Evolutionary conservation across 2,797 vertebrate species (phyloP).

Genomic region (Stomatorhinus walkeri): DNA sequence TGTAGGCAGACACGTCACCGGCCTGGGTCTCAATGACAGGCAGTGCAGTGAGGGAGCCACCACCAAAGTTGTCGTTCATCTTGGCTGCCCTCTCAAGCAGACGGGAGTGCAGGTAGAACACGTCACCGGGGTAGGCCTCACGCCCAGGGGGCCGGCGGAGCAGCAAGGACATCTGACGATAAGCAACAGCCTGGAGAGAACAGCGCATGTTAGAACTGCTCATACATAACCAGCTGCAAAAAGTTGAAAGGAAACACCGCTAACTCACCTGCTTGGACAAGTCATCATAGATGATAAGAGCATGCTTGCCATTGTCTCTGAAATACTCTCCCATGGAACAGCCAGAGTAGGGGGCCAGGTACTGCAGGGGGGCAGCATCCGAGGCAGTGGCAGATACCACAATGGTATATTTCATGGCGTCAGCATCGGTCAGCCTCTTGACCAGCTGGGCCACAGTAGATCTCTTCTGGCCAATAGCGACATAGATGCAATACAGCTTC

Average conservation of each 20-base stretch:
- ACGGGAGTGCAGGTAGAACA: constrained; percentile 97
- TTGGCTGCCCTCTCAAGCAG: constrained; percentile 96
- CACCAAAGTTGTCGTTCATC: constrained; percentile 94
- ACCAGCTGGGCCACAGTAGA: constrained; percentile 97
- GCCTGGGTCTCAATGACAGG: constrained; percentile 98
- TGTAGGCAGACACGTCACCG: constrained; percentile 97
- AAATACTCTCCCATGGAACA: constrained; percentile 99
- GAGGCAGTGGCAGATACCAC: constrained; percentile 96
- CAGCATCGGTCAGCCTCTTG: constrained; percentile 88
- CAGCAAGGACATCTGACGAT: constrained; percentile 97
- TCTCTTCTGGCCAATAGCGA: constrained; percentile 96
- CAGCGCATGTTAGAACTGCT: no score
- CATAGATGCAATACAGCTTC: constrained; percentile 97
- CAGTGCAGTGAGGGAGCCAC: constrained; percentile 89
- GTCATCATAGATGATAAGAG: constrained; percentile 95
- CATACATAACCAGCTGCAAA: not conserved
- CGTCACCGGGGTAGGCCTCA: constrained; percentile 94
- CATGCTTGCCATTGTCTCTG: constrained; percentile 94
- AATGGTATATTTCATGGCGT: constrained; percentile 98
- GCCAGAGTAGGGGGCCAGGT: constrained; percentile 92
- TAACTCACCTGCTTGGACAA: constrained; percentile 89
- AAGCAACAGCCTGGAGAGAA: constrained; percentile 80
- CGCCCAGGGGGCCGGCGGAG: constrained; percentile 92
- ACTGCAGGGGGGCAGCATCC: constrained; percentile 95
- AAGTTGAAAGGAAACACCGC: not conserved